These are phyloP conservation scores for Idaea aversata DNA, from an alignment of 2,888 invertebrate species.

Conservation along the genomic window DNA sequence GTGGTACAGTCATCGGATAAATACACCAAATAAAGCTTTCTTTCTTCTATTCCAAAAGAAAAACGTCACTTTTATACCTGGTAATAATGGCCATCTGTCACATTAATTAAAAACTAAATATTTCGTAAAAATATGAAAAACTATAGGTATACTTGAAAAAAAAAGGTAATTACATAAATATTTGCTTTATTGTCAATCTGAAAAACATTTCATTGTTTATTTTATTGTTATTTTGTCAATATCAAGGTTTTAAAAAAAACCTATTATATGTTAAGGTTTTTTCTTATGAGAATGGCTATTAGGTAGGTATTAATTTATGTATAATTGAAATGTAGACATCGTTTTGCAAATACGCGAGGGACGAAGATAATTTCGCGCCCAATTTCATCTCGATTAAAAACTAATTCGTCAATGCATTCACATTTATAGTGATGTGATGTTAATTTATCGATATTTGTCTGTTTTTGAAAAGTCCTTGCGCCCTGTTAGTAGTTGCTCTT, in stretches of 20 bases:
- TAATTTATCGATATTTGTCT: conserved; percentile 5
- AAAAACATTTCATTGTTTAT: no score
- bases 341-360: conserved; percentile 54
- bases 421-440: conserved; percentile 50
- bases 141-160: no score
- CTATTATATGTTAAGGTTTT: background rate
- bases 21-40: no score
- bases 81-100: background rate
- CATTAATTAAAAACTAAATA: no score
- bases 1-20: no score
- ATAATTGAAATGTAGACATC: conserved; percentile 67
- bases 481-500: background rate
- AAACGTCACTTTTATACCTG: no score
- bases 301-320: conserved; percentile 49
- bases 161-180: background rate
- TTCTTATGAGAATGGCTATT: conserved; percentile 2
- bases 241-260: background rate
- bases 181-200: no score
- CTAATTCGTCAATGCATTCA: conserved; percentile 75
- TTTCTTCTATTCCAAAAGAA: no score
- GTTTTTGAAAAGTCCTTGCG: background rate
- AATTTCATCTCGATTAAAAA: conserved; percentile 79
- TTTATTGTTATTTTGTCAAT: no score
- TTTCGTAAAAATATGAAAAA: background rate
- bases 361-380: conserved; percentile 77